Evolutionary conservation across 1,140 invertebrate species (phyloP).

Genomic region (Cheumatopsyche charites): DNA sequence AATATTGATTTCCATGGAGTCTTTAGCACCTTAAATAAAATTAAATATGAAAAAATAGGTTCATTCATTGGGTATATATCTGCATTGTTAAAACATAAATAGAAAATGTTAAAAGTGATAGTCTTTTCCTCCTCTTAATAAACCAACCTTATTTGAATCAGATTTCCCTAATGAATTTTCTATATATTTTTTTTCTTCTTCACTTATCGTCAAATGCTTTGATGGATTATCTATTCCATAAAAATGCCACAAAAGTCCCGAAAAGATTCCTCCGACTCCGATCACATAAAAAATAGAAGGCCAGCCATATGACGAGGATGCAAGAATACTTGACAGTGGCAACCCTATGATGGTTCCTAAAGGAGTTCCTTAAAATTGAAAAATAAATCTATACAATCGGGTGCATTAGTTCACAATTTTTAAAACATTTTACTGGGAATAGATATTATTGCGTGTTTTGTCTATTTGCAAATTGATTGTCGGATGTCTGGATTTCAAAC

Average conservation of each 20-base stretch:
- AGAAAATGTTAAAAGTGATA: neutral
- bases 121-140: no score
- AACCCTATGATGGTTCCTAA: conserved; percentile 71
- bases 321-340: conserved; percentile 66
- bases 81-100: neutral
- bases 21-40: conserved; percentile 42
- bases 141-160: conserved; percentile 31
- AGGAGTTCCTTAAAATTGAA: conserved; percentile 59
- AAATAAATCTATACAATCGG: no score
- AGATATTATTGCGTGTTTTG: neutral
- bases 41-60: neutral
- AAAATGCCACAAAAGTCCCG: conserved; percentile 64
- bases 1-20: conserved; percentile 53
- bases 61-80: neutral
- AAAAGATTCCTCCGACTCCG: conserved; percentile 64
- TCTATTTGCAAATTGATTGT: neutral
- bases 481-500: neutral
- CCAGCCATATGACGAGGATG: conserved; percentile 67
- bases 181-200: conserved; percentile 64
- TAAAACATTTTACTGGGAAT: no score
- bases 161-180: conserved; percentile 49
- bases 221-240: conserved; percentile 67
- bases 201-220: conserved; percentile 59
- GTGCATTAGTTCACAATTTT: neutral
- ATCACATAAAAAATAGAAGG: conserved; percentile 75